phyloP scores from a whole-genome alignment of 1,140 invertebrate genomes.

The Drosophila mauritiana region DNA sequence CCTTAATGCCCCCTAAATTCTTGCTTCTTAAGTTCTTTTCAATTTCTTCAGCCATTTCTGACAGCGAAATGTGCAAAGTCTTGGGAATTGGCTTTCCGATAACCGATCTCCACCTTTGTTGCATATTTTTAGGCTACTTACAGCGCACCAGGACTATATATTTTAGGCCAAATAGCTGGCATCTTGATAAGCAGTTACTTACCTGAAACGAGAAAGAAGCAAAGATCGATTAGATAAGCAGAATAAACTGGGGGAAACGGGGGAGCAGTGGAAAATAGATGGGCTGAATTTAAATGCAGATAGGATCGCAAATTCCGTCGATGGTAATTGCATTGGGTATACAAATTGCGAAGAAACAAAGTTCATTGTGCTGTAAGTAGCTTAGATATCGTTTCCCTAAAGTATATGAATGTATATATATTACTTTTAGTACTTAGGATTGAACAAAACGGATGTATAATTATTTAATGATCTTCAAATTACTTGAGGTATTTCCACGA shows the following conservation, averaged over 20 bases:
- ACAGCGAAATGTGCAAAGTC: constrained; percentile 43
- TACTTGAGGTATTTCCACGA: background rate
- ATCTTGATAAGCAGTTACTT: constrained; percentile 43
- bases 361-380: background rate
- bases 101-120: constrained; percentile 31
- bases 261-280: background rate
- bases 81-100: constrained; percentile 37
- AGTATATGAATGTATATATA: background rate
- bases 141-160: constrained; percentile 7
- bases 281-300: constrained; percentile 22
- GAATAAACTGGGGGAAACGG: background rate
- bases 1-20: background rate
- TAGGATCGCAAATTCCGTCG: constrained; percentile 14
- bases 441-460: background rate
- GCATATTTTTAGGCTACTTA: constrained; percentile 61
- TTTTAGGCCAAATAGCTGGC: constrained; percentile 3
- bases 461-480: background rate
- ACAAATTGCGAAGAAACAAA: constrained; percentile 7
- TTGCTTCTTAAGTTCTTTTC: constrained; percentile 28
- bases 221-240: constrained; percentile 30
- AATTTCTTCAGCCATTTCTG: constrained; percentile 41
- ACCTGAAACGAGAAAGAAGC: constrained; percentile 55
- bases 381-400: background rate
- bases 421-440: too few species aligned
- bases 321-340: constrained; percentile 29